These are phyloP conservation scores for Caenorhabditis afra DNA, from an alignment of 2,888 invertebrate species.

Conservation along the genomic window DNA sequence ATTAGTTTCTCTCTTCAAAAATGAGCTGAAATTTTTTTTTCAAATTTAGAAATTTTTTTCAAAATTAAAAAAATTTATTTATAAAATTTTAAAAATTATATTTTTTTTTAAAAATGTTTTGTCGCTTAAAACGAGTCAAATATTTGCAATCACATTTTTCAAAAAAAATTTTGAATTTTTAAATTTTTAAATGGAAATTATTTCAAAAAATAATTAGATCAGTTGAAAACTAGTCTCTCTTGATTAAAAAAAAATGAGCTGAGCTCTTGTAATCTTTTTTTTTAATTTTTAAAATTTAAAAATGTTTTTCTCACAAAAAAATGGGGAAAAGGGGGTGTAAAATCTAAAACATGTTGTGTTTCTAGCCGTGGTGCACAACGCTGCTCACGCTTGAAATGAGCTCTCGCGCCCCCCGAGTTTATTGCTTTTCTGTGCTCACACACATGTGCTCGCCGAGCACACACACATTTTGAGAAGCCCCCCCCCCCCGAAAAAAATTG, in stretches of 20 bases:
- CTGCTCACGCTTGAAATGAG: conserved; percentile 43
- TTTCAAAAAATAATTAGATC: background rate
- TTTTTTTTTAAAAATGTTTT: conserved; percentile 1
- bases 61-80: background rate
- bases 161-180: background rate
- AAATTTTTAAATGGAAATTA: too few species aligned
- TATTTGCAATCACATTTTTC: background rate
- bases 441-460: conserved; percentile 28
- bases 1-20: too few species aligned
- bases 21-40: too few species aligned
- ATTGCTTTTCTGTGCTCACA: conserved; percentile 45
- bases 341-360: too few species aligned
- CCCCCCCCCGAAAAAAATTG: background rate
- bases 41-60: too few species aligned
- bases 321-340: background rate
- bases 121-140: too few species aligned
- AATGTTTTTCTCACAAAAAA: background rate
- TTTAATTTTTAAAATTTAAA: too few species aligned
- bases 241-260: too few species aligned
- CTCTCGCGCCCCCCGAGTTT: conserved; percentile 31
- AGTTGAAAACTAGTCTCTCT: too few species aligned
- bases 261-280: too few species aligned
- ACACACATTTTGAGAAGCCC: conserved; percentile 31
- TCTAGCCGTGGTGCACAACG: background rate
- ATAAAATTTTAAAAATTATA: background rate